phyloP scores from a whole-genome alignment of 2,888 invertebrate species.

The Andrena fulva region DNA sequence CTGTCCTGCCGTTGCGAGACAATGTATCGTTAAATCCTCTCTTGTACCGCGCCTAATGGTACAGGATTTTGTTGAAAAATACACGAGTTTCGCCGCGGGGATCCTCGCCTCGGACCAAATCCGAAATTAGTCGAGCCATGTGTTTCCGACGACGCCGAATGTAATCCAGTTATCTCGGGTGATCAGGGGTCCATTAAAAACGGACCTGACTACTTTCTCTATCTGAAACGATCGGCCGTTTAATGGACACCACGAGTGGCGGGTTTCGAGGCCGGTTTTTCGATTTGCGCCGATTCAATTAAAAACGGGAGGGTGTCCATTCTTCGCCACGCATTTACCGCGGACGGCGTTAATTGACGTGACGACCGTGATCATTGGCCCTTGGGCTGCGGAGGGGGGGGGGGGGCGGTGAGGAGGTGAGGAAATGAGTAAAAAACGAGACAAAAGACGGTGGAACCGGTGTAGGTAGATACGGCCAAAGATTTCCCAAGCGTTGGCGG shows the following conservation, averaged over 20 bases:
- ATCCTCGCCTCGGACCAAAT: slow-evolving; percentile 29
- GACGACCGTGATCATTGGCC: slow-evolving; percentile 67
- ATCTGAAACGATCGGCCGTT: slow-evolving; percentile 73
- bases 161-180: slow-evolving; percentile 72
- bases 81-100: slow-evolving; percentile 20
- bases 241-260: slow-evolving; percentile 71
- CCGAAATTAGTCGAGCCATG: slow-evolving; percentile 57
- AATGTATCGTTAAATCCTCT: slow-evolving; percentile 35
- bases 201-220: slow-evolving; percentile 70
- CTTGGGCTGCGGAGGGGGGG: background rate
- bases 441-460: slow-evolving; percentile 41
- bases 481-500: slow-evolving; percentile 48
- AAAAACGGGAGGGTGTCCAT: slow-evolving; percentile 68
- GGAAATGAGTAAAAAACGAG: slow-evolving; percentile 40
- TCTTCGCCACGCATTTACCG: slow-evolving; percentile 63
- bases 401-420: background rate
- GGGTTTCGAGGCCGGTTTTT: slow-evolving; percentile 61
- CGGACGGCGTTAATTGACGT: slow-evolving; percentile 70
- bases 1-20: too few relatives aligned
- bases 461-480: slow-evolving; percentile 23
- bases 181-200: slow-evolving; percentile 73
- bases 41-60: slow-evolving; percentile 28
- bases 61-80: slow-evolving; percentile 29
- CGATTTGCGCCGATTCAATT: slow-evolving; percentile 71
- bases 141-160: slow-evolving; percentile 57